A percentile compares a stretch with the other conserved stretches of the same genome.
Conservation (phyloP, 2,888 invertebrate genomes). For the Heliconius erato region DNA sequence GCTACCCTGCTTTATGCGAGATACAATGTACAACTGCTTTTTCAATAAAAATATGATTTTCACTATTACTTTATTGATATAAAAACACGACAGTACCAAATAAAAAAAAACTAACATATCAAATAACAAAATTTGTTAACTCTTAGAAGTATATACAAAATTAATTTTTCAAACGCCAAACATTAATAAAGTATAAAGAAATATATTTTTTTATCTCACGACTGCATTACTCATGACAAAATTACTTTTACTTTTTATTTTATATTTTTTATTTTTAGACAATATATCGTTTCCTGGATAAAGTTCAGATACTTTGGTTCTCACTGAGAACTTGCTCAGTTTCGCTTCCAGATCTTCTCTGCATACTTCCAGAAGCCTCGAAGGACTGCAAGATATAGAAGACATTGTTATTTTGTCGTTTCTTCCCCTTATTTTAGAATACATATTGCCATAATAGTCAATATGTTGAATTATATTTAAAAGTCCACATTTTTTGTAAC, state of each 20-base stretch:
- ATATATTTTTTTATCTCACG: constrained; percentile 15
- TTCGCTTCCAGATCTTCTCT: constrained; percentile 51
- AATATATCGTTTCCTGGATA: constrained; percentile 64
- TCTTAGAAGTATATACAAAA: no score
- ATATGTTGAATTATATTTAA: constrained; percentile 64
- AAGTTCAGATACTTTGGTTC: constrained; percentile 60
- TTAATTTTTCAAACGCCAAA: no score
- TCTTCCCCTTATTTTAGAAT: constrained; percentile 53
- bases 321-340: constrained; percentile 58
- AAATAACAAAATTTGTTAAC: no score
- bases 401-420: constrained; percentile 48
- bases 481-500: constrained; percentile 58
- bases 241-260: constrained; percentile 33
- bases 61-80: no score
- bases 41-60: no score
- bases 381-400: constrained; percentile 56
- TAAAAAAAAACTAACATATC: no score
- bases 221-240: constrained; percentile 38
- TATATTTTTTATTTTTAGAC: constrained; percentile 53
- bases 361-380: constrained; percentile 41
- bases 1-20: no score
- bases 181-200: no score
- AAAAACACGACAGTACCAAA: no score
- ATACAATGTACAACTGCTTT: no score
- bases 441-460: constrained; percentile 62